Percentiles rank a stretch among this genome's conserved stretches.
phyloP scores from a whole-genome alignment of 2,888 invertebrate genomes.

The Drosophila pseudotakahashii region DNA sequence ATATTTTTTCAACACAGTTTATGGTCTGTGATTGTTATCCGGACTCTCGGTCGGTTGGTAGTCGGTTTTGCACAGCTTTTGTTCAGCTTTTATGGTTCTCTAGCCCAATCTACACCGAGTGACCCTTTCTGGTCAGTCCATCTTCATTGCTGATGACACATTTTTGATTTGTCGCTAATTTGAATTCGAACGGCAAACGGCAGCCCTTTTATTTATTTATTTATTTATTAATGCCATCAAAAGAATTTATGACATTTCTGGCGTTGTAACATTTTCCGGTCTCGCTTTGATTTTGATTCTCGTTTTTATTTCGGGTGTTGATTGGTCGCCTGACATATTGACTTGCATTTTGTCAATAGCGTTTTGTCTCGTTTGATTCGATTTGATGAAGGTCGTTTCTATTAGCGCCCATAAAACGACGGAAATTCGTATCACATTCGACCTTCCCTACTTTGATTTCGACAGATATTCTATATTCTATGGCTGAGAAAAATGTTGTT shows the following conservation, averaged over 20 bases:
- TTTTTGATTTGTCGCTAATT: conserved; percentile 69
- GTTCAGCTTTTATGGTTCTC: conserved; percentile 40
- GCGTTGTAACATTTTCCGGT: conserved; percentile 15
- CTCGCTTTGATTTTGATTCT: conserved; percentile 39
- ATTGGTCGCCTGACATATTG: conserved; percentile 66
- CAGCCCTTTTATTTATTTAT: conserved; percentile 68
- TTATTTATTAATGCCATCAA: conserved; percentile 50
- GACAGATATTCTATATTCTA: conserved; percentile 26
- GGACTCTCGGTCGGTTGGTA: conserved; percentile 33
- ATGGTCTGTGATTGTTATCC: conserved; percentile 66
- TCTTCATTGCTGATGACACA: conserved; percentile 48
- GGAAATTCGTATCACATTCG: conserved; percentile 31
- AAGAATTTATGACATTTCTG: conserved; percentile 31
- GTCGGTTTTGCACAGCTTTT: conserved; percentile 41
- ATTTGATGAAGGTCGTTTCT: conserved; percentile 74
- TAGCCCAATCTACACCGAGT: not conserved
- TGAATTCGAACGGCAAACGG: conserved; percentile 44
- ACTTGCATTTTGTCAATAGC: conserved; percentile 75
- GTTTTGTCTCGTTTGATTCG: conserved; percentile 63
- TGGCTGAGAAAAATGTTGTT: not conserved
- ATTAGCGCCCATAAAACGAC: conserved; percentile 52
- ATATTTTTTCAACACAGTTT: conserved; percentile 56
- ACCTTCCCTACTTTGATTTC: conserved; percentile 33
- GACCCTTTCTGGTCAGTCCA: conserved; percentile 16
- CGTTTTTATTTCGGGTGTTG: conserved; percentile 51